Base-by-base conservation (phyloP, 2,888 invertebrate genomes). In the Clunio marinus region DNA sequence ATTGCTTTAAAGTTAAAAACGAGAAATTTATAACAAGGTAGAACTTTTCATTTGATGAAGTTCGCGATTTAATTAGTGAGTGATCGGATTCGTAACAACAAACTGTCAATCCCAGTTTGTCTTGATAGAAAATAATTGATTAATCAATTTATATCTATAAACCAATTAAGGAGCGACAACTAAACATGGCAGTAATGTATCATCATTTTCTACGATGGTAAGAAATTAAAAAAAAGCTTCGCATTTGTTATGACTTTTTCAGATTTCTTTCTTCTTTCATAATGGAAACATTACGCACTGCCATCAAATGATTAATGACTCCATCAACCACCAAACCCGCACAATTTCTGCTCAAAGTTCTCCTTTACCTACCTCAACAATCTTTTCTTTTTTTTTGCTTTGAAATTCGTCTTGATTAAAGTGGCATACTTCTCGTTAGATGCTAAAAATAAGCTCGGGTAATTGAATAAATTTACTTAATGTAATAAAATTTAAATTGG, bases 391-490 rank as follows among this genome's bases (percentile, higher is more conserved):
- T 51, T 13, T 2, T 51, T 51, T 22, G 20, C 27, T 7, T 63
- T 45, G 27, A 45, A 63, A 63, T 59, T 27, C 10, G 8, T 15
- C 35, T 60, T 58, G 27, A 57, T 57, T 24, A 57, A 57, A 27
- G 25, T 25, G 57, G 32, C 59, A 59, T 32, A 35, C 60, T 57
- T 27, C 27, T 51, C 22, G 17, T 17, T 15, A 7, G 60, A 60
- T 35, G 45, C 63, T 63, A 63, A 63, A 46, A 63, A 63, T 63
- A 63, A 63, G 45, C 27, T 28, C 46, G 37, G 13, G 15, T 27
- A 63, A 63, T 63, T 63, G 63, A 63, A 63, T 63, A 45, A 63
- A 63, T 62, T 62, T 27, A n/a, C 35, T 62, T 37, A 37, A 27
- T 45, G 63, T 63, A 46, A 63, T 63, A 46, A 63, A 63, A 60